Conservation (phyloP, 2,113 vertebrate species). For the Setophaga coronata region DNA sequence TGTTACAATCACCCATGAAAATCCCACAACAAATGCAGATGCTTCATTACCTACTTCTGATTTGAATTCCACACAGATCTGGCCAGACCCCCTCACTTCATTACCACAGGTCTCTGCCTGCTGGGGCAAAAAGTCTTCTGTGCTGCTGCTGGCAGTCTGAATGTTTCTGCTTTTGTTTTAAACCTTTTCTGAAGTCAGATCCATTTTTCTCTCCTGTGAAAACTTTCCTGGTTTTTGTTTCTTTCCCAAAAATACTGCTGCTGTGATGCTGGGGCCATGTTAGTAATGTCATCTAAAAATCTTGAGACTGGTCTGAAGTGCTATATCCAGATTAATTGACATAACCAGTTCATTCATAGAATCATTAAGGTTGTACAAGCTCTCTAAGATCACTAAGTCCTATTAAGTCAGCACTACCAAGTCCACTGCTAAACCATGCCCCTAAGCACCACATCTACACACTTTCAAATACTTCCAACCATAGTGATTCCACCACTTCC, state of each 20-base stretch:
- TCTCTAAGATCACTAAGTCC: not conserved
- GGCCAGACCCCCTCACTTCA: not conserved
- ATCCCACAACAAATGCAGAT: not conserved
- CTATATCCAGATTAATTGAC: not conserved
- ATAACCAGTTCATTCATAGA: not conserved
- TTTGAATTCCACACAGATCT: slow-evolving; percentile 39
- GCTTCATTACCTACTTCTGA: slow-evolving; percentile 13
- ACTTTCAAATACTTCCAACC: not conserved
- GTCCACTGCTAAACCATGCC: not conserved
- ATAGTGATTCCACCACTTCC: not conserved
- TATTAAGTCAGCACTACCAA: not conserved
- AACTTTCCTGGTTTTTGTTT: not conserved
- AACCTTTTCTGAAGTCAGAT: not conserved
- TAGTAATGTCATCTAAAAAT: not conserved
- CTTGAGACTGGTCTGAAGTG: not conserved
- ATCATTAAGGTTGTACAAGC: not conserved
- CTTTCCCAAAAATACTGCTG: not conserved
- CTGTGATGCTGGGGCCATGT: not conserved
- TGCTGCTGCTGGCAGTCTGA: not conserved
- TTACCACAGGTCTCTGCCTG: slow-evolving; percentile 1
- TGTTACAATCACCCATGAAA: not conserved
- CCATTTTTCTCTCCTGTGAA: not conserved
- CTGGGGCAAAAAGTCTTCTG: not conserved
- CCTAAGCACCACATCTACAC: not conserved
- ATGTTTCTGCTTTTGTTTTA: not conserved